Evolutionary conservation across 1,140 invertebrate species (phyloP).

Genomic region (Bombyx mori): ASM3026992v2 NC_085128.1:10703501-10704000

Average conservation of each 20-base stretch:
- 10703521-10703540: slow-evolving; percentile 79
- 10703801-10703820: not conserved
- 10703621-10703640: slow-evolving; percentile 4
- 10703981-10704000: slow-evolving; percentile 61
- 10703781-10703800: not conserved
- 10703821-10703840: not conserved
- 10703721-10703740: too few relatives aligned
- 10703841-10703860: slow-evolving; percentile 20
- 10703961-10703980: slow-evolving; percentile 68
- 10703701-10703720: too few relatives aligned
- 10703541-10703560: slow-evolving; percentile 89
- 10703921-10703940: slow-evolving; percentile 58
- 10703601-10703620: slow-evolving; percentile 74
- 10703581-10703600: slow-evolving; percentile 87
- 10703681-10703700: too few relatives aligned
- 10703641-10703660: too few relatives aligned
- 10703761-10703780: too few relatives aligned
- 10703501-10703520: slow-evolving; percentile 74
- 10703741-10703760: too few relatives aligned
- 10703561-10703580: slow-evolving; percentile 87
- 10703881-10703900: slow-evolving; percentile 60
- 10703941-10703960: slow-evolving; percentile 61
- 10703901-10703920: slow-evolving; percentile 43
- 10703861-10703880: slow-evolving; percentile 60
- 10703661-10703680: too few relatives aligned